Percentiles rank a stretch among this genome's conserved stretches.
phyloP scores from a whole-genome alignment of 64 coral and sea anemone species.

The Montipora capricornis region DNA sequence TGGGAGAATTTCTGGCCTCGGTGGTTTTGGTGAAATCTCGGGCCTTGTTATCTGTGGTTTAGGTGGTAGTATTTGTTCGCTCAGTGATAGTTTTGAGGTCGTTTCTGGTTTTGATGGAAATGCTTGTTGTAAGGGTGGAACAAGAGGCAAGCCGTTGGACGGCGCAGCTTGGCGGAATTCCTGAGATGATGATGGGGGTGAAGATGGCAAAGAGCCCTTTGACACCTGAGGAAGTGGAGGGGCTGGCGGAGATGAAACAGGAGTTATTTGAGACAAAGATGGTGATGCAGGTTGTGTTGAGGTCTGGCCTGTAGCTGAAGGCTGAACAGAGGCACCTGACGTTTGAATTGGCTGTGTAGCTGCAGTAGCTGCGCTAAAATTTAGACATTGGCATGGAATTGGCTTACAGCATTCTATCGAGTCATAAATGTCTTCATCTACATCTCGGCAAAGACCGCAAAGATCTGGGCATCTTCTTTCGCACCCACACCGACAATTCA shows the following conservation, averaged over 20 bases:
- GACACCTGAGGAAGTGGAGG: background rate
- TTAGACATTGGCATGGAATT: background rate
- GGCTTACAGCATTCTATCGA: conserved; percentile 35
- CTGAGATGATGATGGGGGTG: background rate
- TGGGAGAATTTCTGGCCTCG: conserved; percentile 12
- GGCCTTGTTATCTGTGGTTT: background rate
- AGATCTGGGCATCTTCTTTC: conserved; percentile 37
- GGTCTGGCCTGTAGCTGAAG: background rate
- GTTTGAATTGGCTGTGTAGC: background rate
- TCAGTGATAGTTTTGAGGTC: no score
- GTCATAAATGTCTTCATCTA: conserved; percentile 41
- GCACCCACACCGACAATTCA: conserved; percentile 32
- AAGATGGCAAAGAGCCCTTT: background rate
- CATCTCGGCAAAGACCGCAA: conserved; percentile 21
- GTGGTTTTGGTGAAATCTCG: background rate
- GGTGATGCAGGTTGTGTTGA: background rate
- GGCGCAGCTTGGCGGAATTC: background rate
- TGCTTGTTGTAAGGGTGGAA: background rate
- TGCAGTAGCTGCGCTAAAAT: background rate
- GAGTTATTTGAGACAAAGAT: background rate
- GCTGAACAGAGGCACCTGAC: background rate
- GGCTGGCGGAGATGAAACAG: background rate
- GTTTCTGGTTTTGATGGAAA: background rate
- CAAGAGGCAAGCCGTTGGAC: background rate
- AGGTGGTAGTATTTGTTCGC: background rate